Evolutionary conservation across 2,797 vertebrate genomes (phyloP).

Genomic region (Nyctalus aviator): DNA sequence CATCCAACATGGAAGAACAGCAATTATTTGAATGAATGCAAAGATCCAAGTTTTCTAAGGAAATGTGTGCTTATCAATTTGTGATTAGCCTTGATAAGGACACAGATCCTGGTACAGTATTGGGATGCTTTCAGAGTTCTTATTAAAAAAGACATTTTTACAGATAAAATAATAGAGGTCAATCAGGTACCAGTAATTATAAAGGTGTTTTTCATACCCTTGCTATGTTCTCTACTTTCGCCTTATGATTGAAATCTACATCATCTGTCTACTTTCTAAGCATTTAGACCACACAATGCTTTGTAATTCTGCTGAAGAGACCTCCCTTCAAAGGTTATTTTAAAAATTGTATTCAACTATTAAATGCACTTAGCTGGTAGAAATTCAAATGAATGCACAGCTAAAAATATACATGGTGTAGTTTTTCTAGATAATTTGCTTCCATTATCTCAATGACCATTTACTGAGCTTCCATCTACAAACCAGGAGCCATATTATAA

Average conservation of each 20-base stretch:
- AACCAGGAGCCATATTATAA: background rate
- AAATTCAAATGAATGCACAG: background rate
- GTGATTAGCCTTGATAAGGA: background rate
- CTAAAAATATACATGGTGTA: background rate
- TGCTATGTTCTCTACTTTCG: constrained; percentile 35
- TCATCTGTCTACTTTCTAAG: background rate
- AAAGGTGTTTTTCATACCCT: background rate
- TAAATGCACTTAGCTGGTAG: background rate
- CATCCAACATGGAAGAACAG: background rate
- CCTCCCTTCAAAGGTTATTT: constrained; percentile 17
- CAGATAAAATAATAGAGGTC: background rate
- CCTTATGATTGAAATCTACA: background rate
- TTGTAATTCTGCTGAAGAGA: background rate
- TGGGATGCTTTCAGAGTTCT: background rate
- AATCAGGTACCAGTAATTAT: background rate
- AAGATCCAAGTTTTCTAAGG: background rate
- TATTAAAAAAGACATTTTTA: background rate
- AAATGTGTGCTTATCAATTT: background rate
- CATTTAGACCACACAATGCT: background rate
- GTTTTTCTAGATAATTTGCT: constrained; percentile 25
- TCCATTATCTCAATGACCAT: background rate
- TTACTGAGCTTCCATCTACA: background rate
- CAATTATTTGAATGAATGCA: background rate
- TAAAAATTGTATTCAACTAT: constrained; percentile 34
- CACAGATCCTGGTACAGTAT: background rate